These are phyloP conservation scores for Macrobrachium rosenbergii DNA, from an alignment of 1,140 invertebrate species.

Conservation along the genomic window DNA sequence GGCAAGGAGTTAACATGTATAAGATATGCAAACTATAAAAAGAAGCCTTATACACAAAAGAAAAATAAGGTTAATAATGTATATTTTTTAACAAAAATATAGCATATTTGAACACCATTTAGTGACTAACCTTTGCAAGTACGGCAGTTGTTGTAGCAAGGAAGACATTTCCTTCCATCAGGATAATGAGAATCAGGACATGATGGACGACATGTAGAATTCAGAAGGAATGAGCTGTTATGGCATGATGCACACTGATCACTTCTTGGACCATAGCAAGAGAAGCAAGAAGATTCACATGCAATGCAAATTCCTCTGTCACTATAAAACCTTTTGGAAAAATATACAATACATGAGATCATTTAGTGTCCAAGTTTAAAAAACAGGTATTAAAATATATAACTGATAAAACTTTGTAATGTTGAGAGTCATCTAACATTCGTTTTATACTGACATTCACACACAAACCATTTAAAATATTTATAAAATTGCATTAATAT, in stretches of 20 bases:
- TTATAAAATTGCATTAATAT: no score
- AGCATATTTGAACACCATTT: not conserved
- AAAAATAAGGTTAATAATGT: not conserved
- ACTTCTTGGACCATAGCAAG: constrained; percentile 83
- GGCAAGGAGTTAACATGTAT: no score
- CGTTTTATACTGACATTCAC: no score
- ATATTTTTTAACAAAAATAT: no score
- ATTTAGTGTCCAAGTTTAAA: no score
- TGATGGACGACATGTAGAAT: constrained; percentile 84
- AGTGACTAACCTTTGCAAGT: constrained; percentile 75
- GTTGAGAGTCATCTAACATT: no score
- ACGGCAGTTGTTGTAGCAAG: constrained; percentile 79
- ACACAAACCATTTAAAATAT: no score
- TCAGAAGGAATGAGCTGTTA: constrained; percentile 80
- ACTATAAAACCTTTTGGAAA: constrained; percentile 80
- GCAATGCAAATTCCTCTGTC: constrained; percentile 84
- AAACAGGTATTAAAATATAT: no score
- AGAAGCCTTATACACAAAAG: no score
- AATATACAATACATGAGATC: constrained; percentile 20
- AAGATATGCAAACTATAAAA: no score
- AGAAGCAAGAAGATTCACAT: constrained; percentile 86
- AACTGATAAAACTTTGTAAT: no score
- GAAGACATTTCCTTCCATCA: constrained; percentile 80
- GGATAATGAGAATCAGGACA: constrained; percentile 87
- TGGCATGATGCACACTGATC: constrained; percentile 89